Percentiles rank a stretch among this genome's conserved stretches.
Evolutionary conservation across 2,113 vertebrate species (phyloP).

Genomic region (Machaerirhynchus nigripectus): DNA sequence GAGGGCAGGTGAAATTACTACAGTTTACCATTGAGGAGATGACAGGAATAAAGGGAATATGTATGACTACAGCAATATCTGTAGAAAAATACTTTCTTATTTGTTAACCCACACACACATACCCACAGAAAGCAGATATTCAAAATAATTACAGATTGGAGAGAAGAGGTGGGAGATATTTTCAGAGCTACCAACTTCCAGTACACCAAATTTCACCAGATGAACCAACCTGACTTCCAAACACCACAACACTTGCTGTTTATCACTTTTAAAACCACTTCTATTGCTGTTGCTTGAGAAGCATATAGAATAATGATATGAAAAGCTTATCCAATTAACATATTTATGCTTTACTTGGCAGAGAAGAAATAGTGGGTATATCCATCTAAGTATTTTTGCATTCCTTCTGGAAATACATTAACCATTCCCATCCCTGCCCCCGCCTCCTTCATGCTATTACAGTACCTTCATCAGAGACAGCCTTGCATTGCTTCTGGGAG

Average conservation of each 20-base stretch:
- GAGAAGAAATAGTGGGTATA: not conserved
- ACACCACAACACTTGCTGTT: not conserved
- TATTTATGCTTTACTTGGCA: slow-evolving; percentile 10
- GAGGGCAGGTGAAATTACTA: not conserved
- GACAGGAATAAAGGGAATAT: not conserved
- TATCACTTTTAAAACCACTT: not conserved
- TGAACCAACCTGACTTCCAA: not conserved
- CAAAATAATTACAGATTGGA: not conserved
- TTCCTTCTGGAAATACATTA: slow-evolving; percentile 11
- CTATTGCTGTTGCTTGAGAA: not conserved
- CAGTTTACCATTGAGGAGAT: not conserved
- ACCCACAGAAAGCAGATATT: not conserved
- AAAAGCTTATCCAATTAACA: not conserved
- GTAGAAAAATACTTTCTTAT: not conserved
- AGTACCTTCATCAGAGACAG: not conserved
- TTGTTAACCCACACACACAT: not conserved
- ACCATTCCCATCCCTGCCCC: not conserved
- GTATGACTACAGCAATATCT: not conserved
- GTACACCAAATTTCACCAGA: not conserved
- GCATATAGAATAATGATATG: not conserved
- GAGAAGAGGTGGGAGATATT: not conserved
- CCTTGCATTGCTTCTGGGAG: slow-evolving; percentile 13
- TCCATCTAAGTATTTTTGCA: not conserved
- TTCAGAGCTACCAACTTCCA: slow-evolving; percentile 14
- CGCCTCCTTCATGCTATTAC: not conserved